Evolutionary conservation across 2,888 invertebrate species (phyloP).

Genomic region (Drosophila pseudotalamancana): DNA sequence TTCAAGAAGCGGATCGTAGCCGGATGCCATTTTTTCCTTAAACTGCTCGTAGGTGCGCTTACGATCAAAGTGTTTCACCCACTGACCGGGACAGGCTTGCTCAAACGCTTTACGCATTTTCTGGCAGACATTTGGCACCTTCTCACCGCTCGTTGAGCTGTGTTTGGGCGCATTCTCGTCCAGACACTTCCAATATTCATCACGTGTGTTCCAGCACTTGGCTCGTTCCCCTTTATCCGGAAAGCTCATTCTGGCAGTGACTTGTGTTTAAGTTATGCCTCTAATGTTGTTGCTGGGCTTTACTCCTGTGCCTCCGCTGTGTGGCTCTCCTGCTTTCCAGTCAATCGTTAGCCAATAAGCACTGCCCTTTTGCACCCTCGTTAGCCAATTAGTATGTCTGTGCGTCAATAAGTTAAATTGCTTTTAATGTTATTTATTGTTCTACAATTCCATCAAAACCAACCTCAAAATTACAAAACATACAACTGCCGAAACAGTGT

Average conservation of each 20-base stretch:
- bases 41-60: slow-evolving; percentile 94
- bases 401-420: neutral
- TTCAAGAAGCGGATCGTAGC: slow-evolving; percentile 90
- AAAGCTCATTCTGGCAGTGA: slow-evolving; percentile 88
- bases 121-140: slow-evolving; percentile 86
- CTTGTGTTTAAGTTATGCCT: slow-evolving; percentile 21
- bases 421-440: neutral
- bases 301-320: neutral
- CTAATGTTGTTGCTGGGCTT: neutral
- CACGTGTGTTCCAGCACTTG: slow-evolving; percentile 93
- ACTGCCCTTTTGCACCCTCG: neutral
- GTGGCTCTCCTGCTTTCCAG: neutral
- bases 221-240: slow-evolving; percentile 91
- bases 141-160: slow-evolving; percentile 85
- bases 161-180: slow-evolving; percentile 87
- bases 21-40: slow-evolving; percentile 94
- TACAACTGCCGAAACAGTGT: slow-evolving; percentile 31
- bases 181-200: slow-evolving; percentile 95
- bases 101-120: slow-evolving; percentile 90
- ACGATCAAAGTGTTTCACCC: slow-evolving; percentile 98
- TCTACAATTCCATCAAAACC: slow-evolving; percentile 39
- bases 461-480: slow-evolving; percentile 75
- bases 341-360: neutral
- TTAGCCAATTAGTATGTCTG: neutral
- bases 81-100: slow-evolving; percentile 91